These are phyloP conservation scores for Silvanus unidentatus DNA, from an alignment of 2,888 invertebrate species.

Conservation along the genomic window DNA sequence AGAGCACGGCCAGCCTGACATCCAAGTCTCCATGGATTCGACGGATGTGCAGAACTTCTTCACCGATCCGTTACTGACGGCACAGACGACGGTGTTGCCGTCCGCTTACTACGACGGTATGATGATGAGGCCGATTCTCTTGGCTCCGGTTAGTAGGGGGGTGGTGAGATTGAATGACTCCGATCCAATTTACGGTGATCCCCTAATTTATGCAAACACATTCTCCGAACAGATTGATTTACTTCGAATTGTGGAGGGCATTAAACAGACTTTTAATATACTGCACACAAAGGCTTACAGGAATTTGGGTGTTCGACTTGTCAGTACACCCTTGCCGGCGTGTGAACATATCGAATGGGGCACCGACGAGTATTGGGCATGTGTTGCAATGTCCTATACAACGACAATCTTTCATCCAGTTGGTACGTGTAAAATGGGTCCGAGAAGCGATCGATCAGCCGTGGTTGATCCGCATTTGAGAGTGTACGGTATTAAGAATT, in stretches of 20 bases:
- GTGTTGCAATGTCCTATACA: conserved; percentile 58
- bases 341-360: conserved; percentile 54
- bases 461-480: conserved; percentile 61
- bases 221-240: conserved; percentile 58
- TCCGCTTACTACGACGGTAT: conserved; percentile 57
- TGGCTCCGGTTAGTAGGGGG: conserved; percentile 59
- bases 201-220: conserved; percentile 64
- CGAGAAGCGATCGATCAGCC: conserved; percentile 53
- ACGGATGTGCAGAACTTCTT: conserved; percentile 52
- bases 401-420: conserved; percentile 64
- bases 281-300: conserved; percentile 55
- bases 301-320: conserved; percentile 50
- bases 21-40: conserved; percentile 59
- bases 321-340: conserved; percentile 51
- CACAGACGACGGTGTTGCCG: conserved; percentile 46
- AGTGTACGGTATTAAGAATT: conserved; percentile 56
- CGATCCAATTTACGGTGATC: conserved; percentile 65
- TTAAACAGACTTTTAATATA: conserved; percentile 53
- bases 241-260: conserved; percentile 53
- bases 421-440: conserved; percentile 68
- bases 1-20: conserved; percentile 50
- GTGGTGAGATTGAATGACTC: conserved; percentile 56
- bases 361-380: conserved; percentile 59
- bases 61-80: conserved; percentile 47
- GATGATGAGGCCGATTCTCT: conserved; percentile 54